These are phyloP conservation scores for Eupithecia exiguata DNA, from an alignment of 2,888 invertebrate genomes.

Conservation along the genomic window DNA sequence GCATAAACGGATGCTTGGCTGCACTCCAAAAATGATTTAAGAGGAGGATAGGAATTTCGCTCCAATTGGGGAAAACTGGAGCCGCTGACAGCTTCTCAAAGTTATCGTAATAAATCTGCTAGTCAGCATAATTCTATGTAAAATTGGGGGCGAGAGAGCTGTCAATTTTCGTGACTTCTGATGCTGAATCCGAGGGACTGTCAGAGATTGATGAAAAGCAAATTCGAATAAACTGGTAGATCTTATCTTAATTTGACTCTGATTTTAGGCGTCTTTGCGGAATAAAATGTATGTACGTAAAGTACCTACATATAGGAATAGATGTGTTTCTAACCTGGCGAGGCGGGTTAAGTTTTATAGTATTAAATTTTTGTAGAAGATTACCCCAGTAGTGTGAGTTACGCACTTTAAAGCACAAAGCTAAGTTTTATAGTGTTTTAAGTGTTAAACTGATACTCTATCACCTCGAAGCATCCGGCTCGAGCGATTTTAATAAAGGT, in stretches of 20 bases:
- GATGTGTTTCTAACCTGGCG: neutral
- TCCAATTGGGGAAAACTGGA: conserved; percentile 28
- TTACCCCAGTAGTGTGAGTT: too few relatives aligned
- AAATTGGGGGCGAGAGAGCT: conserved; percentile 46
- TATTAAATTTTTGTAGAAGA: too few relatives aligned
- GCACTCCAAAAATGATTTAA: conserved; percentile 31
- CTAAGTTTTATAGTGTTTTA: neutral
- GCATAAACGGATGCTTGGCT: conserved; percentile 35
- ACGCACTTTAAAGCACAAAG: too few relatives aligned
- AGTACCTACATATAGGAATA: neutral
- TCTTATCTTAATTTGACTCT: conserved; percentile 41
- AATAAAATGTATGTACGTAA: neutral
- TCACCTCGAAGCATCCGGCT: neutral
- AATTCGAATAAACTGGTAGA: conserved; percentile 49
- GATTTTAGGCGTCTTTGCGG: conserved; percentile 26
- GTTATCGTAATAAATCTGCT: conserved; percentile 48
- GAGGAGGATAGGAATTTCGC: conserved; percentile 43
- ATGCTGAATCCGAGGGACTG: conserved; percentile 43
- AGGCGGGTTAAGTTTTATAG: too few relatives aligned
- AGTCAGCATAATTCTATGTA: conserved; percentile 52
- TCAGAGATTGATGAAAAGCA: conserved; percentile 47
- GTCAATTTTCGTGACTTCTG: conserved; percentile 50
- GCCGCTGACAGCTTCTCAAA: conserved; percentile 46
- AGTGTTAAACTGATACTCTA: neutral
- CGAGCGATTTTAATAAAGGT: neutral